Evolutionary conservation across 2,797 vertebrate species (phyloP).

Genomic region (Denticeps clupeoides): DNA sequence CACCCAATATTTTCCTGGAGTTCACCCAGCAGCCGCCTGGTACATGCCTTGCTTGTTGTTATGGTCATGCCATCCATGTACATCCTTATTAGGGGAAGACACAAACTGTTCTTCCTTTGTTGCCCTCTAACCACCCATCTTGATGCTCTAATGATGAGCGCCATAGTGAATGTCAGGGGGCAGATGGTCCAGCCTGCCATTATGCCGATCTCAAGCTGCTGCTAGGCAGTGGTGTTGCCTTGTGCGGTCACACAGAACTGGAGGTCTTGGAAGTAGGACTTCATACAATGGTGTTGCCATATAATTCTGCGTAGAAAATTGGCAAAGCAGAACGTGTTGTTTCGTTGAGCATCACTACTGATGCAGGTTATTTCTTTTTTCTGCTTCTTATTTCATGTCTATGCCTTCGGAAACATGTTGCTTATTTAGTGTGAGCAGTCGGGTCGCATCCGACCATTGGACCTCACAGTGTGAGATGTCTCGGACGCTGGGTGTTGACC

Average conservation of each 20-base stretch:
- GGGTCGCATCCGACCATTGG: too few relatives aligned
- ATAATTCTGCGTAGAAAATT: too few relatives aligned
- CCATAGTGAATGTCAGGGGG: constrained; percentile 13
- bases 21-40: constrained; percentile 3
- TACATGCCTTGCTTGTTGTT: constrained; percentile 11
- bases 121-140: background rate
- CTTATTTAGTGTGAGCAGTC: too few relatives aligned
- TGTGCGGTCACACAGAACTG: constrained; percentile 12
- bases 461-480: too few relatives aligned
- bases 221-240: constrained; percentile 9
- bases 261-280: constrained; percentile 17
- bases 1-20: constrained; percentile 8
- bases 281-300: too few relatives aligned
- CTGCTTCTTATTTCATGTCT: too few relatives aligned
- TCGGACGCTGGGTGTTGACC: too few relatives aligned
- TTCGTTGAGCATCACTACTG: too few relatives aligned
- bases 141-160: background rate
- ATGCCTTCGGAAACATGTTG: too few relatives aligned
- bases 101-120: background rate
- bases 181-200: constrained; percentile 16
- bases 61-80: constrained; percentile 16
- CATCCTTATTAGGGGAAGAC: background rate
- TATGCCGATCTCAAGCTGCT: constrained; percentile 10
- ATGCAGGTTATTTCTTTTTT: too few relatives aligned
- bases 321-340: too few relatives aligned